phyloP scores from a whole-genome alignment of 2,113 vertebrate species.

The Phyllostomus discolor region DNA sequence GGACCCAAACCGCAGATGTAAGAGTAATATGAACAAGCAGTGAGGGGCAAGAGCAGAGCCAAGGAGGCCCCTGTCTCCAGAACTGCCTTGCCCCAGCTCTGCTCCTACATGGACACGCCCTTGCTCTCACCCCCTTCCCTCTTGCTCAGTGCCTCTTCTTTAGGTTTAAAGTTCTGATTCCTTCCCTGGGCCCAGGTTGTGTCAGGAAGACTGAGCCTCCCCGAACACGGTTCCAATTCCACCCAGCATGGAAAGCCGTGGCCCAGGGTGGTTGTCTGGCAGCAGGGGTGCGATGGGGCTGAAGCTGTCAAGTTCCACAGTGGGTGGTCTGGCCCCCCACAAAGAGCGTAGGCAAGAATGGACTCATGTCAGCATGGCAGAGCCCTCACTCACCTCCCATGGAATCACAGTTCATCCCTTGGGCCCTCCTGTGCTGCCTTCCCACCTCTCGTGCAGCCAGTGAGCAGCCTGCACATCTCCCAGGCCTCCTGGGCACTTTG shows the following conservation, averaged over 20 bases:
- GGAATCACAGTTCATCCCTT: accelerated
- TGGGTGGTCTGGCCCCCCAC: neutral
- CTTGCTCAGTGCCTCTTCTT: neutral
- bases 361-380: neutral
- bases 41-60: neutral
- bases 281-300: neutral
- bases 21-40: neutral
- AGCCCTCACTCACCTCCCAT: neutral
- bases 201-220: neutral
- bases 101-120: neutral
- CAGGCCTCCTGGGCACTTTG: neutral
- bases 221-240: neutral
- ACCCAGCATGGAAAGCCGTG: neutral
- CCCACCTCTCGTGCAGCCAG: too few relatives aligned
- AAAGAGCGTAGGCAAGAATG: neutral
- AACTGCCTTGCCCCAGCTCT: neutral
- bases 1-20: neutral
- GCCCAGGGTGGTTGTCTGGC: too few relatives aligned
- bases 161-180: neutral
- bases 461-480: neutral
- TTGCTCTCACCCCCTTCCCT: neutral
- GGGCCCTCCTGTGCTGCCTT: neutral
- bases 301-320: neutral
- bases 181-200: neutral
- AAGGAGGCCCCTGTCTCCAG: neutral